These are phyloP conservation scores for Drosophila bipectinata DNA, from an alignment of 1,140 invertebrate species.

Conservation along the genomic window DNA sequence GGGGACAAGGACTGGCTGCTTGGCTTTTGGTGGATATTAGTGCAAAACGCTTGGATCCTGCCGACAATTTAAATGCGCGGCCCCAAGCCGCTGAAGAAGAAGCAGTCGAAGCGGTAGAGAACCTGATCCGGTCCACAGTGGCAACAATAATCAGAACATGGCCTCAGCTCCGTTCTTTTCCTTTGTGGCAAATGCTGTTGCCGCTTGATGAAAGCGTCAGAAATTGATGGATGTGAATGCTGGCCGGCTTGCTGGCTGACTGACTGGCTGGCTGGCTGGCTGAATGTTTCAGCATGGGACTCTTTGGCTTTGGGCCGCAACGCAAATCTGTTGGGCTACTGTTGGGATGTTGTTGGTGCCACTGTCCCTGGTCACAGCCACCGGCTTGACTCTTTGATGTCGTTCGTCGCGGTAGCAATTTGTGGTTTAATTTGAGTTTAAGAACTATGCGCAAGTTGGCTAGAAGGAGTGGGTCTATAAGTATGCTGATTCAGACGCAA, in stretches of 20 bases:
- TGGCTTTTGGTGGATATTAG: conserved; percentile 79
- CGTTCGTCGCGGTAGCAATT: conserved; percentile 74
- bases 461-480: conserved; percentile 23
- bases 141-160: conserved; percentile 81
- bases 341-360: conserved; percentile 14
- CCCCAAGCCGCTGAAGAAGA: conserved; percentile 23
- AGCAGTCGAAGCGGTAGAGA: conserved; percentile 3
- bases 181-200: conserved; percentile 75
- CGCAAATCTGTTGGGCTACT: conserved; percentile 78
- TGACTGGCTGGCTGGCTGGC: too few species aligned
- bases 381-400: conserved; percentile 71
- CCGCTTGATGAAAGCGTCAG: conserved; percentile 83
- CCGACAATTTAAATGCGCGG: conserved; percentile 82
- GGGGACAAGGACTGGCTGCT: conserved; percentile 52
- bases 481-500: neutral
- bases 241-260: conserved; percentile 4
- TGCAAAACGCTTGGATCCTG: conserved; percentile 81
- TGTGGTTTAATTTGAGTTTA: conserved; percentile 82
- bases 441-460: conserved; percentile 71
- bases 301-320: conserved; percentile 69
- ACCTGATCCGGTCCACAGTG: conserved; percentile 51
- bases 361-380: conserved; percentile 3
- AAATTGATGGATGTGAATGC: conserved; percentile 83
- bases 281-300: too few species aligned
- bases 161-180: conserved; percentile 35